These are phyloP conservation scores for Myiothlypis coronata DNA, from an alignment of 2,797 vertebrate species.

Conservation along the genomic window DNA sequence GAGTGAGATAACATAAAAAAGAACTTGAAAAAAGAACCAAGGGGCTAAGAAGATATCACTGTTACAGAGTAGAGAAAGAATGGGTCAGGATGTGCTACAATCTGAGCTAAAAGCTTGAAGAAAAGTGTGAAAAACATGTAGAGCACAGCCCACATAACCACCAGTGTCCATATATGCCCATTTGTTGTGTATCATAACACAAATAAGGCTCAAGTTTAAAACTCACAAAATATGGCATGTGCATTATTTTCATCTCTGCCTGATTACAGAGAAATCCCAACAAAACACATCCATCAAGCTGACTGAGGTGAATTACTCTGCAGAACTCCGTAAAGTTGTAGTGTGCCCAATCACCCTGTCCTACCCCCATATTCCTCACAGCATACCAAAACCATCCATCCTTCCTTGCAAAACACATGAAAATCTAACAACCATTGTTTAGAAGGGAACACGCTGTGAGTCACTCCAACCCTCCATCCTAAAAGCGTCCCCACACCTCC, in stretches of 20 bases:
- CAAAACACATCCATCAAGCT: not conserved
- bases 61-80: not conserved
- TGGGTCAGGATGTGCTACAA: not conserved
- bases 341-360: not conserved
- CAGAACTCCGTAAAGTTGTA: not conserved
- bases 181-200: not conserved
- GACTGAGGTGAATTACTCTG: not conserved
- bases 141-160: not conserved
- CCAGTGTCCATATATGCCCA: not conserved
- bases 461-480: not conserved
- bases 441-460: not conserved
- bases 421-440: not conserved
- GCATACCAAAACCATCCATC: not conserved
- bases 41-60: not conserved
- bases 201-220: not conserved
- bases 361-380: not conserved
- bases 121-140: not conserved
- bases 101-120: not conserved
- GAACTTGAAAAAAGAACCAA: not conserved
- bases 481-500: not conserved
- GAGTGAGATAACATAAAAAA: not conserved
- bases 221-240: not conserved
- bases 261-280: not conserved
- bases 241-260: not conserved
- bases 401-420: not conserved